These are phyloP conservation scores for Phrynocephalus guinanensis DNA, from an alignment of 2,797 vertebrate genomes.

Conservation along the genomic window DNA sequence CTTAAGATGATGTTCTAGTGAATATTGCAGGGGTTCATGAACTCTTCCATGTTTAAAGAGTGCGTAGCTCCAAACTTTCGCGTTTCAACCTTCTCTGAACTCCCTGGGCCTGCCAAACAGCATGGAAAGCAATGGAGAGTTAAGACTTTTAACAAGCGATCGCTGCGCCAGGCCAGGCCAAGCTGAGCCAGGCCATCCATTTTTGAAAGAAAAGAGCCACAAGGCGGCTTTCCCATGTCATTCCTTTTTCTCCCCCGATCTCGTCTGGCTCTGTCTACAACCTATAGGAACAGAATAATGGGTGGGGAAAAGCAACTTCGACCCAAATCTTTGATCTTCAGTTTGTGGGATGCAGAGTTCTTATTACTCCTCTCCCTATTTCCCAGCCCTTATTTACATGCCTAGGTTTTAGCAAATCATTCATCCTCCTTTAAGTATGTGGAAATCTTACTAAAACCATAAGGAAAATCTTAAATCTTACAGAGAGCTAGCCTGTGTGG, in stretches of 20 bases:
- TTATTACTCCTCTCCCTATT: conserved; percentile 39
- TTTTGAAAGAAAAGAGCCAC: conserved; percentile 33
- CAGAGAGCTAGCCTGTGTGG: background rate
- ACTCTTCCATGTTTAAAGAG: conserved; percentile 50
- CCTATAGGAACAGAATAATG: conserved; percentile 52
- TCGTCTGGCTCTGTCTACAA: conserved; percentile 52
- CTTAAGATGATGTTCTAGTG: conserved; percentile 49
- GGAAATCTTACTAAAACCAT: conserved; percentile 24
- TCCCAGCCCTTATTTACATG: conserved; percentile 48
- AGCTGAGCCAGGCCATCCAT: conserved; percentile 57
- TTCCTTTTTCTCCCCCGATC: conserved; percentile 55
- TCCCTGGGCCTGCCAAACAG: conserved; percentile 54
- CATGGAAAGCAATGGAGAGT: conserved; percentile 43
- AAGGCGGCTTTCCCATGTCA: conserved; percentile 62
- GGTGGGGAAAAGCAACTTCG: conserved; percentile 63
- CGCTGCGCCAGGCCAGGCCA: conserved; percentile 52
- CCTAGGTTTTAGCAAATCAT: conserved; percentile 44
- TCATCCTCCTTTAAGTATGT: conserved; percentile 43
- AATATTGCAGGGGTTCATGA: conserved; percentile 44
- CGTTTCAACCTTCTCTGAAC: conserved; percentile 58
- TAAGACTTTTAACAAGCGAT: conserved; percentile 58
- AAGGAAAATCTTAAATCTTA: conserved; percentile 38
- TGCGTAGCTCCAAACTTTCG: conserved; percentile 48
- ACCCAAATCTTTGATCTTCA: conserved; percentile 45
- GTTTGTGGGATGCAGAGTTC: conserved; percentile 49